These are phyloP conservation scores for Alviniconcha strummeri DNA, from an alignment of 2,888 invertebrate genomes.

Conservation along the genomic window DNA sequence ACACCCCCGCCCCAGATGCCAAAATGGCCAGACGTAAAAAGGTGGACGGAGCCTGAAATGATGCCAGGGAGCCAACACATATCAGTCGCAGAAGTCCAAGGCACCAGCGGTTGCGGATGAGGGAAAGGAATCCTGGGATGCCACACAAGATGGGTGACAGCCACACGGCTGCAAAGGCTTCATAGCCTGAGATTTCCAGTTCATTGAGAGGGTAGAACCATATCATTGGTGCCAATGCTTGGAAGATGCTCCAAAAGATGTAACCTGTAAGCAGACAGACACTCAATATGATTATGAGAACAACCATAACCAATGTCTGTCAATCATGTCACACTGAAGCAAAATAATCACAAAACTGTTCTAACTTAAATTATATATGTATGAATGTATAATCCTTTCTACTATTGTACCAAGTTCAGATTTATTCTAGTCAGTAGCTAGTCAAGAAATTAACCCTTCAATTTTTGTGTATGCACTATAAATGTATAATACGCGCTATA, in stretches of 20 bases:
- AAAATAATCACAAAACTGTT: not conserved
- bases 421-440: too few relatives aligned
- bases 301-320: too few relatives aligned
- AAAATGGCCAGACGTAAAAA: constrained; percentile 65
- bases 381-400: too few relatives aligned
- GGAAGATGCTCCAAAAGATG: constrained; percentile 72
- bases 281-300: not conserved
- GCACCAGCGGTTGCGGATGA: constrained; percentile 55
- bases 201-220: constrained; percentile 75
- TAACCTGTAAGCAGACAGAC: constrained; percentile 57
- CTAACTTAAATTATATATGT: too few relatives aligned
- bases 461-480: too few relatives aligned
- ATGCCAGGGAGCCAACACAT: constrained; percentile 61
- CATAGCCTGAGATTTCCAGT: constrained; percentile 73
- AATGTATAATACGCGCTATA: too few relatives aligned
- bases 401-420: too few relatives aligned
- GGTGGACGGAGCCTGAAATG: constrained; percentile 70
- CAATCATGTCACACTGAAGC: too few relatives aligned
- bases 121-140: constrained; percentile 47
- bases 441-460: too few relatives aligned
- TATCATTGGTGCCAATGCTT: constrained; percentile 72
- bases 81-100: constrained; percentile 59
- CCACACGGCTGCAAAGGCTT: constrained; percentile 68
- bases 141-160: constrained; percentile 63
- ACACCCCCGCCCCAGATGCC: constrained; percentile 64